Evolutionary conservation across 2,113 vertebrate species (phyloP).

Genomic region (Hemicordylus capensis): DNA sequence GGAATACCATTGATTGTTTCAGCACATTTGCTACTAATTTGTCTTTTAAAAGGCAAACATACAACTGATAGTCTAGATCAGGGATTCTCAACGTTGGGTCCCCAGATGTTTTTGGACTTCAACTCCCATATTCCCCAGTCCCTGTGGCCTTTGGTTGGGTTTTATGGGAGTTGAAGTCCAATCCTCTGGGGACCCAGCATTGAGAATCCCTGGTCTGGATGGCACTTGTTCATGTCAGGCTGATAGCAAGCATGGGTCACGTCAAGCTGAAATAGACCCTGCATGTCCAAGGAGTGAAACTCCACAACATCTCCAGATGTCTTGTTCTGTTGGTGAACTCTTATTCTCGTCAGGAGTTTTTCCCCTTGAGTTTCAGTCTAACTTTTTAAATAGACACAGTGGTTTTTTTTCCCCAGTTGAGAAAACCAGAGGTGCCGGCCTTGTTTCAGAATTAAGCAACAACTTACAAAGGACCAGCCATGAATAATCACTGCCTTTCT

Average conservation of each 20-base stretch:
- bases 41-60: no score
- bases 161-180: no score
- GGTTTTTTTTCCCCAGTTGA: neutral
- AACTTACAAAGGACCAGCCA: slow-evolving; percentile 21
- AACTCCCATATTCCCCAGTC: no score
- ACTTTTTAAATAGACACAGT: slow-evolving; percentile 1
- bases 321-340: no score
- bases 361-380: neutral
- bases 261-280: neutral
- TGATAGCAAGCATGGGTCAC: neutral
- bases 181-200: no score
- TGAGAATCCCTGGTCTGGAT: neutral
- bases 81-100: no score
- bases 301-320: neutral
- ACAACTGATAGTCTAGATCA: no score
- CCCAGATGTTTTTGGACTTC: no score
- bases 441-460: neutral
- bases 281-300: neutral
- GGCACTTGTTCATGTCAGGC: neutral
- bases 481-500: slow-evolving; percentile 30
- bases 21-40: neutral
- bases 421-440: neutral
- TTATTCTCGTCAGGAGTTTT: neutral
- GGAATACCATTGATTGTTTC: neutral
- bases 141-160: no score